phyloP scores from a whole-genome alignment of 1,140 invertebrate species.

The Lepidurus packardi region DNA sequence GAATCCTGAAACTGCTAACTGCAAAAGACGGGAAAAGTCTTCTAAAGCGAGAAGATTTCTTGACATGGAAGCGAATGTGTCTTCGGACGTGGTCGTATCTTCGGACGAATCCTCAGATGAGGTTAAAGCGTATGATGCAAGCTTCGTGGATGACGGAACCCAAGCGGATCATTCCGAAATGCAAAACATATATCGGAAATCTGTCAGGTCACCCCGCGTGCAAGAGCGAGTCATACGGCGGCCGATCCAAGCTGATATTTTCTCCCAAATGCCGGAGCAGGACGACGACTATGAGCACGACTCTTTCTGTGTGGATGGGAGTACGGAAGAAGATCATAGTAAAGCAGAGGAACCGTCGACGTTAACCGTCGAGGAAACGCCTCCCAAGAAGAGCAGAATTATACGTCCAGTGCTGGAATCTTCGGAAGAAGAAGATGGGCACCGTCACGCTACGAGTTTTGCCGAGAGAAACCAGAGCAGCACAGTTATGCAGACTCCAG shows the following conservation, averaged over 20 bases:
- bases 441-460: background rate
- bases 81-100: slow-evolving; percentile 23
- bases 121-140: slow-evolving; percentile 23
- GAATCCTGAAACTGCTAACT: background rate
- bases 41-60: slow-evolving; percentile 2
- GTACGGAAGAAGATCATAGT: slow-evolving; percentile 16
- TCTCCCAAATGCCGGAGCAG: slow-evolving; percentile 28
- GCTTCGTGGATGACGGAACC: slow-evolving; percentile 30
- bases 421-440: background rate
- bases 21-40: background rate
- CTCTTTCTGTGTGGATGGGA: slow-evolving; percentile 30
- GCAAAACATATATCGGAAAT: slow-evolving; percentile 23
- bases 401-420: background rate
- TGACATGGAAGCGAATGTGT: slow-evolving; percentile 29
- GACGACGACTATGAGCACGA: slow-evolving; percentile 30
- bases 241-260: slow-evolving; percentile 28
- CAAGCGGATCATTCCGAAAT: slow-evolving; percentile 16
- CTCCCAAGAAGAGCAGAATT: background rate
- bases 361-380: background rate
- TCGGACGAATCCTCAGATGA: slow-evolving; percentile 25
- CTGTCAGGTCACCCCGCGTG: slow-evolving; percentile 23
- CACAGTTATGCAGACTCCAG: background rate
- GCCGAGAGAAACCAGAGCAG: background rate
- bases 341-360: background rate
- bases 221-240: background rate